Evolutionary conservation across 2,888 invertebrate species (phyloP).

Genomic region (Nymphalis polychloros): DNA sequence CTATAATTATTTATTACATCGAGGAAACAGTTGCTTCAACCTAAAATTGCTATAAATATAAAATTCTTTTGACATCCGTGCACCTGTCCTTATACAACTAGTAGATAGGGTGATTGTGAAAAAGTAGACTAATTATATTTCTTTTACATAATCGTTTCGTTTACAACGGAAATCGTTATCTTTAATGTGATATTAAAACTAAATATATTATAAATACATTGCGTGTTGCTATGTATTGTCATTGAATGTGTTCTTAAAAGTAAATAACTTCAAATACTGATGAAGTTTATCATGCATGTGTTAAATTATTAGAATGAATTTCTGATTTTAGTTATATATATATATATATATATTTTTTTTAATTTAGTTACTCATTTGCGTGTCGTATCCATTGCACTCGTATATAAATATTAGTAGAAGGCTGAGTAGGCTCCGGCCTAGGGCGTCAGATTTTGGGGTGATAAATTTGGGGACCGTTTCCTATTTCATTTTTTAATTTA

Average conservation of each 20-base stretch:
- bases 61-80: background rate
- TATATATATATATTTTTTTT: too few relatives aligned
- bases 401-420: too few relatives aligned
- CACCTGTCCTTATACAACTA: slow-evolving; percentile 2
- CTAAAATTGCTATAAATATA: slow-evolving; percentile 1
- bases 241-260: background rate
- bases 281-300: too few relatives aligned
- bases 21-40: background rate
- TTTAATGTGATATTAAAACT: background rate
- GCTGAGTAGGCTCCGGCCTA: too few relatives aligned
- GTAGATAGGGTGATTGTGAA: background rate
- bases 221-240: background rate
- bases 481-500: too few relatives aligned
- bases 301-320: too few relatives aligned
- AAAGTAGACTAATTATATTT: background rate
- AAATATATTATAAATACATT: background rate
- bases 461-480: too few relatives aligned
- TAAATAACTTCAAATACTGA: background rate
- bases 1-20: background rate
- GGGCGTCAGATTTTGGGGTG: too few relatives aligned
- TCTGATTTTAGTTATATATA: background rate
- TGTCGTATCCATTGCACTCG: too few relatives aligned
- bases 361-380: background rate
- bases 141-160: background rate
- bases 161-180: background rate